phyloP scores from a whole-genome alignment of 2,113 vertebrate genomes.

The Etheostoma spectabile region DNA sequence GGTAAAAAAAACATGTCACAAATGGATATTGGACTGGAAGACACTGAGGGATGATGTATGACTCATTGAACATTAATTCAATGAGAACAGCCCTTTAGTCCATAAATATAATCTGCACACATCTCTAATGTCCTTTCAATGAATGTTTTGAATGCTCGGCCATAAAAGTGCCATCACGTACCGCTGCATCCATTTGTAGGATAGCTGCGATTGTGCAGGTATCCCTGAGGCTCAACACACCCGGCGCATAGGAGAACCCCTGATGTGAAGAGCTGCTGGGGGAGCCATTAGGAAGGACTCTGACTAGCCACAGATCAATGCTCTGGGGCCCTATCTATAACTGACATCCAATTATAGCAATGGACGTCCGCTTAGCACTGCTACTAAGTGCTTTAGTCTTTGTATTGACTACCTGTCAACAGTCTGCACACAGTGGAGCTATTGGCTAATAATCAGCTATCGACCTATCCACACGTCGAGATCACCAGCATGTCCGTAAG shows the following conservation, averaged over 20 bases:
- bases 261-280: conserved; percentile 48
- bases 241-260: neutral
- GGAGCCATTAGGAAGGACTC: conserved; percentile 71
- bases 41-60: conserved; percentile 61
- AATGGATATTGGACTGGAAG: conserved; percentile 60
- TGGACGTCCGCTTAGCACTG: conserved; percentile 66
- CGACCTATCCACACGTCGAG: conserved; percentile 52
- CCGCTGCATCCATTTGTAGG: conserved; percentile 45
- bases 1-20: conserved; percentile 41
- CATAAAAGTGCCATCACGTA: conserved; percentile 67
- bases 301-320: conserved; percentile 68
- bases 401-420: conserved; percentile 76
- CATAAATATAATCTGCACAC: conserved; percentile 61
- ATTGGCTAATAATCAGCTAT: conserved; percentile 73
- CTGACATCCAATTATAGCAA: conserved; percentile 77
- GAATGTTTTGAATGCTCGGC: conserved; percentile 70
- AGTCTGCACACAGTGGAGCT: conserved; percentile 50
- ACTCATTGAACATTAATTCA: conserved; percentile 68
- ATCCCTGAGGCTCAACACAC: conserved; percentile 33
- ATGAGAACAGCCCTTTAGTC: conserved; percentile 63
- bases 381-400: conserved; percentile 74
- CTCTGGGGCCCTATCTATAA: conserved; percentile 74
- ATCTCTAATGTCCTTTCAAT: conserved; percentile 73
- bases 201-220: conserved; percentile 3
- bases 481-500: conserved; percentile 48